These are phyloP conservation scores for Urechis unicinctus DNA, from an alignment of 2,888 invertebrate genomes.

Conservation along the genomic window DNA sequence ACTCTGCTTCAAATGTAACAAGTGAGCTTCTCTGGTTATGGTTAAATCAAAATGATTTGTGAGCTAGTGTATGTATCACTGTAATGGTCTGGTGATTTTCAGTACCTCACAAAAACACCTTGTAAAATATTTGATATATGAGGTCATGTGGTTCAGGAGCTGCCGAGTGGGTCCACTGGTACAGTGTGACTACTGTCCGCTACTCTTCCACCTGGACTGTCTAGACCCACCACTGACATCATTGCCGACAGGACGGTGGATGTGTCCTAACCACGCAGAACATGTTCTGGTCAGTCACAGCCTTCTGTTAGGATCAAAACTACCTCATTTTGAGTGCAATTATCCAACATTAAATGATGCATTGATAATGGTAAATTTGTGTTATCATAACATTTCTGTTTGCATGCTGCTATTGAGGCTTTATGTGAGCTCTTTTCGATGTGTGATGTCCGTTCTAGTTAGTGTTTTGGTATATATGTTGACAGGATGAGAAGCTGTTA, in stretches of 20 bases:
- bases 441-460: too few species aligned
- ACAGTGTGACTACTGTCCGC: constrained; percentile 88
- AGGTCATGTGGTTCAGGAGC: constrained; percentile 64
- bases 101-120: neutral
- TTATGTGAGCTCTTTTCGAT: too few species aligned
- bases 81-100: neutral
- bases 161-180: constrained; percentile 78
- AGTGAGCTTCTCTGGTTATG: constrained; percentile 34
- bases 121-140: too few species aligned
- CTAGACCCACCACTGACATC: constrained; percentile 85
- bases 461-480: constrained; percentile 9
- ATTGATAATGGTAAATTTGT: neutral
- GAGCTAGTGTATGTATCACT: neutral
- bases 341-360: too few species aligned
- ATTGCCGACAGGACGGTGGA: constrained; percentile 84
- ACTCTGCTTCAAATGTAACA: constrained; percentile 74
- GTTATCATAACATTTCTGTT: neutral
- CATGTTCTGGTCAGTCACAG: constrained; percentile 60
- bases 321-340: neutral
- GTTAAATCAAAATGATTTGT: neutral
- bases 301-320: neutral
- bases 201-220: constrained; percentile 88
- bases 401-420: too few species aligned
- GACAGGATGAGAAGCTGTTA: constrained; percentile 72
- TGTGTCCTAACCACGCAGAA: constrained; percentile 96